These are phyloP conservation scores for Platyura marginata DNA, from an alignment of 1,140 invertebrate species.

Conservation along the genomic window DNA sequence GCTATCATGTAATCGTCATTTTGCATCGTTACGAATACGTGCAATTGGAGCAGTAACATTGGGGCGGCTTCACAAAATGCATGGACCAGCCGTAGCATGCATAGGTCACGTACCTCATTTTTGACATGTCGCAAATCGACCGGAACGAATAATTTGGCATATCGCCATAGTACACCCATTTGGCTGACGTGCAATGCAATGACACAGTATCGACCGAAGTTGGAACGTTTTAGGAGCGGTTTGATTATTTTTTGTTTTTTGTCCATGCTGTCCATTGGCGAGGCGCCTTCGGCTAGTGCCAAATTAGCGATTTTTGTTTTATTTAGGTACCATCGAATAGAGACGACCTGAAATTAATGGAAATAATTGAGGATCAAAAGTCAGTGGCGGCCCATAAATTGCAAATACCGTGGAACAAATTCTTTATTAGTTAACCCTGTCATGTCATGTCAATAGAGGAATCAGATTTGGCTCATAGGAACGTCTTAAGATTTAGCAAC, in stretches of 20 bases:
- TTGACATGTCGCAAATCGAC: slow-evolving; percentile 69
- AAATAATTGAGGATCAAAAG: slow-evolving; percentile 1
- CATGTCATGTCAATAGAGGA: too few species aligned
- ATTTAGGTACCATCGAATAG: slow-evolving; percentile 31
- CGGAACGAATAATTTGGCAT: slow-evolving; percentile 71
- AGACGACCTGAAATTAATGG: slow-evolving; percentile 22
- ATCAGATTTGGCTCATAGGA: too few species aligned
- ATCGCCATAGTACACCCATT: slow-evolving; percentile 73
- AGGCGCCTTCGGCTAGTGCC: background rate
- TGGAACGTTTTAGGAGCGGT: slow-evolving; percentile 4
- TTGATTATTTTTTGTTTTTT: background rate
- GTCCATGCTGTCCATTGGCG: background rate
- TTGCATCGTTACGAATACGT: slow-evolving; percentile 39
- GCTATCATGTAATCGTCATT: slow-evolving; percentile 4
- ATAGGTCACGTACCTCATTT: slow-evolving; percentile 52
- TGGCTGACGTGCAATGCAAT: slow-evolving; percentile 54
- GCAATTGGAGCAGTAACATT: slow-evolving; percentile 67
- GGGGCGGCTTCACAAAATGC: slow-evolving; percentile 76
- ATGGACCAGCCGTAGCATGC: slow-evolving; percentile 65
- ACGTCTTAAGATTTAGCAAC: too few species aligned
- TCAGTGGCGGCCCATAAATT: background rate
- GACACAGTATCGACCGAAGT: slow-evolving; percentile 26
- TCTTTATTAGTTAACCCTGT: too few species aligned
- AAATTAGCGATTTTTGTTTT: background rate
- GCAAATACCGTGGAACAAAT: too few species aligned